phyloP scores from a whole-genome alignment of 2,888 invertebrate genomes.

The Dryococelus australis region DNA sequence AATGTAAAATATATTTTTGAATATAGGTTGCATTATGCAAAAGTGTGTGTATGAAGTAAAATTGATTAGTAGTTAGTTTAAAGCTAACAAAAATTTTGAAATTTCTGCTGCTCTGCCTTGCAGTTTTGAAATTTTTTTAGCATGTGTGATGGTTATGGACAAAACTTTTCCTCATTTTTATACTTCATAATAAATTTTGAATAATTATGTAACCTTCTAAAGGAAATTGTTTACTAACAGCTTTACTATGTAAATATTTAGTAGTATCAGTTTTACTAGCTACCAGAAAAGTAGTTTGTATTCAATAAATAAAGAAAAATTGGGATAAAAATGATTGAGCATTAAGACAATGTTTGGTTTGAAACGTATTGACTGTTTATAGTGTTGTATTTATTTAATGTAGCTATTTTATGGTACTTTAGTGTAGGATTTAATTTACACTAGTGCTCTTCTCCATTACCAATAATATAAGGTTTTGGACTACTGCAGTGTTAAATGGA shows the following conservation, averaged over 20 bases:
- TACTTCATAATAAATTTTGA: neutral
- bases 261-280: too few species aligned
- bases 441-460: neutral
- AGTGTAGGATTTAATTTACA: neutral
- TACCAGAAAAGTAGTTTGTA: too few species aligned
- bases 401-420: neutral
- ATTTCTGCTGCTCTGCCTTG: neutral
- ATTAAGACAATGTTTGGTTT: too few species aligned
- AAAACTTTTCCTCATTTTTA: neutral
- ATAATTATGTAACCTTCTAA: neutral
- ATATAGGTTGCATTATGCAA: neutral
- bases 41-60: neutral
- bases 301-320: too few species aligned
- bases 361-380: too few species aligned
- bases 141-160: neutral
- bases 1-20: neutral
- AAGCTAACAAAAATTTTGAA: neutral
- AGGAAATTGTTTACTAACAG: neutral
- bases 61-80: neutral
- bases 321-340: too few species aligned
- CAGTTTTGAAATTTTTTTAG: neutral
- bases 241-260: neutral
- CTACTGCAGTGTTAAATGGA: neutral
- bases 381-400: too few species aligned
- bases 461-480: neutral